phyloP scores from a whole-genome alignment of 2,113 vertebrate genomes.

The Bufo bufo region DNA sequence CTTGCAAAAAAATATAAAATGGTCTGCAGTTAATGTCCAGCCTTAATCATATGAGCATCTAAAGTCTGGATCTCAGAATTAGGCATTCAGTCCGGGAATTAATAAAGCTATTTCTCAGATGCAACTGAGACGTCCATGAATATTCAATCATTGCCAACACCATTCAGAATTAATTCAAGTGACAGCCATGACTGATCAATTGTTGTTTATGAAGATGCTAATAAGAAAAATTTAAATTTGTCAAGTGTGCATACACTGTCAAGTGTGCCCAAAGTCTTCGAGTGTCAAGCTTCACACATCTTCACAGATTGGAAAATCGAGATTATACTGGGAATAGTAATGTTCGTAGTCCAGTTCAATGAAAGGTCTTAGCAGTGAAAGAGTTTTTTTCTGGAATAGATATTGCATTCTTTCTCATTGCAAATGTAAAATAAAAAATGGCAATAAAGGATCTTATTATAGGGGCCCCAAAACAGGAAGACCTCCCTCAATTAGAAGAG shows the following conservation, averaged over 20 bases:
- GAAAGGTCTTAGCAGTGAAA: background rate
- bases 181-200: constrained; percentile 23
- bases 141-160: constrained; percentile 13
- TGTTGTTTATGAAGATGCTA: constrained; percentile 17
- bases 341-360: background rate
- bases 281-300: background rate
- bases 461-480: too few species aligned
- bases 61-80: background rate
- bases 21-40: background rate
- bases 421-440: too few species aligned
- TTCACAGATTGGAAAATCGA: background rate
- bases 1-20: background rate
- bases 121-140: background rate
- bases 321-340: background rate
- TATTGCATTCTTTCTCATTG: background rate
- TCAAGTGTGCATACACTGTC: background rate
- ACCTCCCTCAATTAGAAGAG: too few species aligned
- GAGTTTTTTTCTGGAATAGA: background rate
- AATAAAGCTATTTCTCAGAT: background rate
- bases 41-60: background rate
- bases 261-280: background rate
- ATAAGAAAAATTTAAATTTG: background rate
- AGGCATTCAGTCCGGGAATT: background rate
- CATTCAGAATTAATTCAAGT: constrained; percentile 26
- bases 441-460: too few species aligned